Evolutionary conservation across 2,113 vertebrate species (phyloP).

Genomic region (Theropithecus gelada): DNA sequence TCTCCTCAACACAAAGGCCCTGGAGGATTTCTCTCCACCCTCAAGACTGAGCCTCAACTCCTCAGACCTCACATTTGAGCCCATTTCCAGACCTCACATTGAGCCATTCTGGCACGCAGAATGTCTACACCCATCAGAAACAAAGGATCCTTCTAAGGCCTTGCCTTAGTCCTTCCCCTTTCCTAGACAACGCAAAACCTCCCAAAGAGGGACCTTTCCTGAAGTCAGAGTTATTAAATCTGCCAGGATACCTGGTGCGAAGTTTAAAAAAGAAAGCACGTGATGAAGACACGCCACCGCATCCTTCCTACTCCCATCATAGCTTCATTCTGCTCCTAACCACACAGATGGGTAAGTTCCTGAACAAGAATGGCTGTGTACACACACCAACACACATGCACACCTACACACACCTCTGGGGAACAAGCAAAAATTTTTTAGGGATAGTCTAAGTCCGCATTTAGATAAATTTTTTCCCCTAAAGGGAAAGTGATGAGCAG

Average conservation of each 20-base stretch:
- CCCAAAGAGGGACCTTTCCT: neutral
- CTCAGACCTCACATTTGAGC: neutral
- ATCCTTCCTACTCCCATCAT: neutral
- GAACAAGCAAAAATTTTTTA: neutral
- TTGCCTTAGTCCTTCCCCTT: neutral
- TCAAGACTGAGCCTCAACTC: neutral
- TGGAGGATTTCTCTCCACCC: neutral
- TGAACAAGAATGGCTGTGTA: neutral
- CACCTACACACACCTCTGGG: neutral
- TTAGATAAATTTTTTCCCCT: neutral
- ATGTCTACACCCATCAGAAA: neutral
- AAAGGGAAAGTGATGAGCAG: neutral
- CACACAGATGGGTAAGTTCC: neutral
- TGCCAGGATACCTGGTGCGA: neutral
- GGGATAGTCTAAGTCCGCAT: neutral
- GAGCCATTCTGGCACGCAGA: neutral
- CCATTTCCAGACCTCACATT: neutral
- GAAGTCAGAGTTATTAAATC: neutral
- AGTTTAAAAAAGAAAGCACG: neutral
- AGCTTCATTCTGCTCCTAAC: neutral
- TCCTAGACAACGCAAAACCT: neutral
- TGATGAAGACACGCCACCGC: neutral
- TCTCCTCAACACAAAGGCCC: rapidly evolving
- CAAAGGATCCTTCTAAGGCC: neutral
- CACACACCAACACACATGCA: neutral